Evolutionary conservation across 2,797 vertebrate species (phyloP).

Genomic region (Hippocampus kuda): DNA sequence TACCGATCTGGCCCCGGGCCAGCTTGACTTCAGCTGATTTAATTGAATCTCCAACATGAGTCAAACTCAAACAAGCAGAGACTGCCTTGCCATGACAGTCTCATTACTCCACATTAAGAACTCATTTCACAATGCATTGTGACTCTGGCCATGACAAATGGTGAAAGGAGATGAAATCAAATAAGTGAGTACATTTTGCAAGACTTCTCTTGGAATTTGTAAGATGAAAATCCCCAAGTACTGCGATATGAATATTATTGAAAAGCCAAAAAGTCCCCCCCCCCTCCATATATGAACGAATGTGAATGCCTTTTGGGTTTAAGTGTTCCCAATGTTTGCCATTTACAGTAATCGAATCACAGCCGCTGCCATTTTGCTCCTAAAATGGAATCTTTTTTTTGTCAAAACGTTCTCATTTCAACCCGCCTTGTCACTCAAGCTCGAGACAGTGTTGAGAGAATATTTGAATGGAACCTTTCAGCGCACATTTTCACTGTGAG

Average conservation of each 20-base stretch:
- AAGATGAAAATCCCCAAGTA: constrained; percentile 27
- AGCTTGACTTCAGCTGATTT: constrained; percentile 68
- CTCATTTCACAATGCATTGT: constrained; percentile 66
- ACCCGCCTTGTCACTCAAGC: constrained; percentile 60
- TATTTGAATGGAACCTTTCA: constrained; percentile 59
- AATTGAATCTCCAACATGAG: constrained; percentile 71
- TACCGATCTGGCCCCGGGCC: constrained; percentile 65
- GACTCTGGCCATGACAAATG: constrained; percentile 63
- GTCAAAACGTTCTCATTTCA: constrained; percentile 57
- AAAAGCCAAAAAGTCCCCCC: constrained; percentile 11
- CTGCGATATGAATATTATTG: constrained; percentile 27
- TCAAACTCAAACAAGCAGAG: constrained; percentile 71
- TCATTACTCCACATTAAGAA: constrained; percentile 72
- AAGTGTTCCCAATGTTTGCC: constrained; percentile 53
- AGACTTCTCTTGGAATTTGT: constrained; percentile 29
- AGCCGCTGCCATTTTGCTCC: constrained; percentile 59
- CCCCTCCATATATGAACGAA: constrained; percentile 48
- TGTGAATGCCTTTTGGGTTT: constrained; percentile 58
- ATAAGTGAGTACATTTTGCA: constrained; percentile 56
- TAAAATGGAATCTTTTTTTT: constrained; percentile 58
- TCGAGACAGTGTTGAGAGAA: constrained; percentile 52
- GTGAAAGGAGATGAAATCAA: constrained; percentile 59
- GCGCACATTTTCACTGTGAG: constrained; percentile 47
- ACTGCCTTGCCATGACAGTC: constrained; percentile 65
- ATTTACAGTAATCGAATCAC: constrained; percentile 59